Evolutionary conservation across 1,140 invertebrate species (phyloP).

Genomic region (Drosophila prosaltans): DNA sequence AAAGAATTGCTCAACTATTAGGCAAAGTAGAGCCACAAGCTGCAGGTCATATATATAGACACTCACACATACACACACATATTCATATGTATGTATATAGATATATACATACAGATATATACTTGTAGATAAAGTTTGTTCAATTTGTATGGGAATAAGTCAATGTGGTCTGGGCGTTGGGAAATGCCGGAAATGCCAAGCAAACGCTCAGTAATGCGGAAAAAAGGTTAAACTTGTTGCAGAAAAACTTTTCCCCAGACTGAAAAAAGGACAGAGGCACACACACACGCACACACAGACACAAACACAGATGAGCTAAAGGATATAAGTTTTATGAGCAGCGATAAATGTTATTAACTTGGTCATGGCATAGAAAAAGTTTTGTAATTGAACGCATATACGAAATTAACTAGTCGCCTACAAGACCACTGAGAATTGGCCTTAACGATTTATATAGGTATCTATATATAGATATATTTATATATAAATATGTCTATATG

Average conservation of each 20-base stretch:
- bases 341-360: constrained; percentile 79
- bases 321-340: constrained; percentile 61
- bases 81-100: not conserved
- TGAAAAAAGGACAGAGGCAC: constrained; percentile 25
- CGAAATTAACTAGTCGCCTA: constrained; percentile 61
- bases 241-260: constrained; percentile 61
- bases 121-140: constrained; percentile 13
- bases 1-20: constrained; percentile 59
- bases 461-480: not conserved
- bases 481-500: not conserved
- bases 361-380: constrained; percentile 55
- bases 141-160: constrained; percentile 35
- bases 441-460: constrained; percentile 31
- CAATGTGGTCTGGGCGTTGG: constrained; percentile 42
- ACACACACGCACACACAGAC: constrained; percentile 7
- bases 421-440: constrained; percentile 53
- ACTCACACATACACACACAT: not conserved
- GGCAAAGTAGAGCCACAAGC: constrained; percentile 23
- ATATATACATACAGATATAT: not conserved
- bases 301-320: not conserved
- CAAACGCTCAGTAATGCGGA: constrained; percentile 12
- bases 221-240: constrained; percentile 74
- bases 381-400: constrained; percentile 69
- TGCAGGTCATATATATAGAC: not conserved
- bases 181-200: constrained; percentile 40